Conservation (phyloP, 1,140 invertebrate species). For the Lordiphosa mommai region DNA sequence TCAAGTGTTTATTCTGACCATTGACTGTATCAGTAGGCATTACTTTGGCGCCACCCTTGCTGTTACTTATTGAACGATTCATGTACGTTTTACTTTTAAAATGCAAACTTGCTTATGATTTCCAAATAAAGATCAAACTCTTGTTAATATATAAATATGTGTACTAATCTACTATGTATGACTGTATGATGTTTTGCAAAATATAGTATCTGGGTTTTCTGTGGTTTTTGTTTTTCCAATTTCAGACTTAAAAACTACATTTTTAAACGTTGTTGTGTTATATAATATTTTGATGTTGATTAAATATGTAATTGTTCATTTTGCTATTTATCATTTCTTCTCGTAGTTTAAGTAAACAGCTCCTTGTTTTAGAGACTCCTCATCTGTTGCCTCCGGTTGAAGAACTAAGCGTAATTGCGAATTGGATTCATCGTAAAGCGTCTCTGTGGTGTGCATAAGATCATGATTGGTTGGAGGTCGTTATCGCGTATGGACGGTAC, state of each 20-base stretch:
- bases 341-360: constrained; percentile 22
- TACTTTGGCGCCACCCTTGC: too few relatives aligned
- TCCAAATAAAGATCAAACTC: not conserved
- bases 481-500: constrained; percentile 38
- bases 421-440: constrained; percentile 64
- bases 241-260: constrained; percentile 52
- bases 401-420: constrained; percentile 42
- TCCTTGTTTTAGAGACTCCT: constrained; percentile 18
- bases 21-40: too few relatives aligned
- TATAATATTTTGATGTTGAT: constrained; percentile 52
- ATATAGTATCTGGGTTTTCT: constrained; percentile 15
- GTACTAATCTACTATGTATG: constrained; percentile 1
- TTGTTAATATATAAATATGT: constrained; percentile 20
- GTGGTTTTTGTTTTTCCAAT: constrained; percentile 17
- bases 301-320: constrained; percentile 57
- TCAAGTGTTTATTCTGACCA: too few relatives aligned
- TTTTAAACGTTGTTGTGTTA: constrained; percentile 18
- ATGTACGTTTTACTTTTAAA: too few relatives aligned
- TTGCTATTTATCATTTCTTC: constrained; percentile 48
- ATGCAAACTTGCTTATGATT: too few relatives aligned
- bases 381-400: constrained; percentile 45
- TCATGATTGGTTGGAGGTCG: constrained; percentile 7
- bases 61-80: too few relatives aligned
- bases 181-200: constrained; percentile 12
- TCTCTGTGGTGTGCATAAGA: constrained; percentile 39